Evolutionary conservation across 2,888 invertebrate species (phyloP), one percentile per base, ranked within the genome.

Genomic region (Adineta ricciae): DNA sequence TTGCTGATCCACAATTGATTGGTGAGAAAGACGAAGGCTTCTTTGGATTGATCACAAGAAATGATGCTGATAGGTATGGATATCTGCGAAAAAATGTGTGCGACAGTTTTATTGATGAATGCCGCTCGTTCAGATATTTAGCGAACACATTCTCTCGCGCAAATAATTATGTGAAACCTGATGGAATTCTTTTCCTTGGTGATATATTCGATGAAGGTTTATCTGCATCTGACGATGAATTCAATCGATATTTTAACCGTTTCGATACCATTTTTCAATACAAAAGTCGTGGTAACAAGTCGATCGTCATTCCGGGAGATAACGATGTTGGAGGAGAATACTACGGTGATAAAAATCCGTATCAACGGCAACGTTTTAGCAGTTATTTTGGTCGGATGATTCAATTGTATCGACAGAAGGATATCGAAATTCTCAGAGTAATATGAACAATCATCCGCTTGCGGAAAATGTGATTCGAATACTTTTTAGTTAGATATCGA

Each of bases 321-420:
- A 98, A 98, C 91, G 98, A 98, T 89, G 95, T 98, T 86, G 98
- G 97, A 14, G 97, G 98, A 24, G 97, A 98, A 91, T 93, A 91
- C 46, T 52, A 84, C 89, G 85, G 85, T 27, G 85, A 85, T 64
- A 41, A 85, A 50, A 88, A 16, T 84, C 86, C 50, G 89, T 89
- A 85, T 85, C 87, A 46, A 87, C 88, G 49, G 88, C 88, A 92
- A 27, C 93, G 94, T 88, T 96, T 95, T 89, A 93, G 94, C 86
- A 92, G 93, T 87, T 93, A 94, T 87, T 96, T 95, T 89, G 92
- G 92, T 52, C 94, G 94, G 88, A 92, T 93, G 4, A 92, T 93
- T 87, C 88, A 89, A 0, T 92, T 94, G 7, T 87, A 87, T 78
- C 88, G 87, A n/a, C 87, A 87, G 83, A 88, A 89, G 56, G 90